Conservation (phyloP, 2,113 vertebrate genomes). For the Okapia johnstoni region DNA sequence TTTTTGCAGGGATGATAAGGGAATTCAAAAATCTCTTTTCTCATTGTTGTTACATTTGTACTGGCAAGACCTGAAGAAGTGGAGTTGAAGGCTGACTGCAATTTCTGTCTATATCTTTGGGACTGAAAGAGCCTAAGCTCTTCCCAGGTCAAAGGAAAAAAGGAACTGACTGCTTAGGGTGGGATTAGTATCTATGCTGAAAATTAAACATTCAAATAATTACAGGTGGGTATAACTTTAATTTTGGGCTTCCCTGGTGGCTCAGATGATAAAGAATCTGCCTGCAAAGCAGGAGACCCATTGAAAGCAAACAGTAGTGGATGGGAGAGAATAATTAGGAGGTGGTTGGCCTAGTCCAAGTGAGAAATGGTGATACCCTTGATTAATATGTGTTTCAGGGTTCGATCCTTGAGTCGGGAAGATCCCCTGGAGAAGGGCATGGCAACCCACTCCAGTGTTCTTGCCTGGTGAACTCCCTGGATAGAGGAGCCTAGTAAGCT, state of each 20-base stretch:
- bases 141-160: background rate
- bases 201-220: background rate
- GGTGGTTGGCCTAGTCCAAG: background rate
- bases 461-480: background rate
- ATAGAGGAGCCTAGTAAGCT: background rate
- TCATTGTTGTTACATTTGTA: background rate
- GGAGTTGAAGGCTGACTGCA: background rate
- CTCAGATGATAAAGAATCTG: background rate
- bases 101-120: background rate
- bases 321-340: background rate
- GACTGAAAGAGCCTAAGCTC: background rate
- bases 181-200: background rate
- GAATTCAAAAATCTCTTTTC: background rate
- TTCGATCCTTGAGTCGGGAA: background rate
- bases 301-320: background rate
- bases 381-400: background rate
- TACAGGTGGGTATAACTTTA: background rate
- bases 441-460: background rate
- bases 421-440: background rate
- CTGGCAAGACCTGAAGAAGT: background rate
- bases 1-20: background rate
- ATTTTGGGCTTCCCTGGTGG: background rate
- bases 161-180: background rate
- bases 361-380: background rate
- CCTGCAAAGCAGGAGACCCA: background rate